Evolutionary conservation across 1,140 invertebrate genomes (phyloP).

Genomic region (Hylaeus volcanicus): DNA sequence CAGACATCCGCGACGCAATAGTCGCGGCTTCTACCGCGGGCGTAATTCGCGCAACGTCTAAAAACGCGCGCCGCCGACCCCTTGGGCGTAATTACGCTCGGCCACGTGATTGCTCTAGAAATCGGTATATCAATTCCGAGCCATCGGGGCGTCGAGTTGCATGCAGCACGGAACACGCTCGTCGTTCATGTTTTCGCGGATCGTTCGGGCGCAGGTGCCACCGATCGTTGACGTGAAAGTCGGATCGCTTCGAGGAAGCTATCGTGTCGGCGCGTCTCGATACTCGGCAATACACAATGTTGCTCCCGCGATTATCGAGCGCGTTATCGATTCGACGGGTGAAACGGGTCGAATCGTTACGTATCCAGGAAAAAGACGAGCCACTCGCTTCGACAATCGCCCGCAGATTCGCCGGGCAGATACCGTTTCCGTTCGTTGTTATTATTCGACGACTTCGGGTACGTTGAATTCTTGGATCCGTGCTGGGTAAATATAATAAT

Average conservation of each 20-base stretch:
- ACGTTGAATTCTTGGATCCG: no score
- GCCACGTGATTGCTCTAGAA: slow-evolving; percentile 2
- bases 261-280: slow-evolving; percentile 9
- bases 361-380: background rate
- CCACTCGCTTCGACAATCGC: background rate
- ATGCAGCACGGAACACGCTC: background rate
- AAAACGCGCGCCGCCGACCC: no score
- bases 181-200: slow-evolving; percentile 5
- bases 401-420: slow-evolving; percentile 18
- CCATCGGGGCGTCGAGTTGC: background rate
- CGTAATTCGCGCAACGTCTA: background rate
- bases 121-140: slow-evolving; percentile 19
- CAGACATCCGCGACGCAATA: slow-evolving; percentile 5
- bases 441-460: slow-evolving; percentile 20
- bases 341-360: slow-evolving; percentile 18
- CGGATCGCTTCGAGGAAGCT: slow-evolving; percentile 43
- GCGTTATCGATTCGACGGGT: slow-evolving; percentile 23
- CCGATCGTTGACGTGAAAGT: slow-evolving; percentile 39
- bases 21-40: background rate
- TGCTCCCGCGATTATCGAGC: slow-evolving; percentile 27
- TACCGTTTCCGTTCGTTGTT: slow-evolving; percentile 7
- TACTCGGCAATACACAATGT: slow-evolving; percentile 40
- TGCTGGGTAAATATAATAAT: slow-evolving; percentile 29
- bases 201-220: slow-evolving; percentile 42
- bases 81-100: background rate